A percentile compares a stretch with the other conserved stretches of the same genome.
phyloP scores from a whole-genome alignment of 1,140 invertebrate genomes.

The Trachelipus rathkii region DNA sequence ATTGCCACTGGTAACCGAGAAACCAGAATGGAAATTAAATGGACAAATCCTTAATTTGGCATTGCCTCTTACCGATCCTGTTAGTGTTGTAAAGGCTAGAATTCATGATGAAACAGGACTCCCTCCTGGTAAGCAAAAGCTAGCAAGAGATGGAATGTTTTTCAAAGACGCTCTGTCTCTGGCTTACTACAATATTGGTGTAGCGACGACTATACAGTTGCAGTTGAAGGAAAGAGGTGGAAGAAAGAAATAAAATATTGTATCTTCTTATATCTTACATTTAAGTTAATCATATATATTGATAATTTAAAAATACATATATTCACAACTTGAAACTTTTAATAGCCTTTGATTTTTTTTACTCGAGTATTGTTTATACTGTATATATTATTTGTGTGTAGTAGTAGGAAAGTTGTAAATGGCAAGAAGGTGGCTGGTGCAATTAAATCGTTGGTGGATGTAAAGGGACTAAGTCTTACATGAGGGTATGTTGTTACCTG shows the following conservation, averaged over 20 bases:
- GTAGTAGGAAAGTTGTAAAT: too few species aligned
- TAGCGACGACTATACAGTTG: conserved; percentile 76
- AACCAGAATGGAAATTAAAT: conserved; percentile 93
- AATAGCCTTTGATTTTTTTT: too few species aligned
- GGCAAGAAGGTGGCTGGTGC: too few species aligned
- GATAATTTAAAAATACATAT: too few species aligned
- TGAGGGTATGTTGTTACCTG: too few species aligned
- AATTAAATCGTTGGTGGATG: too few species aligned
- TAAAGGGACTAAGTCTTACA: too few species aligned
- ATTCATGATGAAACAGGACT: conserved; percentile 85
- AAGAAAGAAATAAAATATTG: conserved; percentile 77
- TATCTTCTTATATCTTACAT: too few species aligned
- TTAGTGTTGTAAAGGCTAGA: conserved; percentile 81
- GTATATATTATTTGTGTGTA: too few species aligned
- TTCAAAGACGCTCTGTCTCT: conserved; percentile 94
- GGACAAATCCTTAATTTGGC: conserved; percentile 80
- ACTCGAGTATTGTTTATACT: too few species aligned
- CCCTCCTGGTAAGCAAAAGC: conserved; percentile 96
- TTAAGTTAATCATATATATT: too few species aligned
- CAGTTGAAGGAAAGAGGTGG: conserved; percentile 96
- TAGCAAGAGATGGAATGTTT: conserved; percentile 92
- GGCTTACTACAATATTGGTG: conserved; percentile 91
- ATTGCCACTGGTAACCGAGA: conserved; percentile 76
- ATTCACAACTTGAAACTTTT: too few species aligned
- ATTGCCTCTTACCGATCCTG: conserved; percentile 71